Evolutionary conservation across 2,888 invertebrate genomes (phyloP).

Genomic region (Oxycera nigricornis): DNA sequence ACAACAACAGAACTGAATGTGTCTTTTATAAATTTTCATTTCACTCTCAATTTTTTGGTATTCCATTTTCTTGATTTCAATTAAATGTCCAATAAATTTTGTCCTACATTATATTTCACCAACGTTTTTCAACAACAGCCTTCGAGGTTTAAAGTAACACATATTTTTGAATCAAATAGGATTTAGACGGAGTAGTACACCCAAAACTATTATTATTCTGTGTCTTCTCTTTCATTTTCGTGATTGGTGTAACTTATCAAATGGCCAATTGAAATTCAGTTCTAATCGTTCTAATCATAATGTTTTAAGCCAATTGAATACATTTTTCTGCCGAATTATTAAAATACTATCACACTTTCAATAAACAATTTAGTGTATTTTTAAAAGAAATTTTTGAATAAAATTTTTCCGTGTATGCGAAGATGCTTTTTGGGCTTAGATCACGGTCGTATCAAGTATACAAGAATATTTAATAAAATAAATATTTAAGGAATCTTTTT

Average conservation of each 20-base stretch:
- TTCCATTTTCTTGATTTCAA: background rate
- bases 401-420: constrained; percentile 11
- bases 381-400: constrained; percentile 42
- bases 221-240: background rate
- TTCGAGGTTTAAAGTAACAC: constrained; percentile 2
- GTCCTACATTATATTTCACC: constrained; percentile 19
- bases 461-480: background rate
- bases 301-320: constrained; percentile 23
- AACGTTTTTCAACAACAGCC: constrained; percentile 33
- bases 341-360: background rate
- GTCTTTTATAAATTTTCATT: background rate
- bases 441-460: constrained; percentile 49
- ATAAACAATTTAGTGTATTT: constrained; percentile 29
- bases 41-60: background rate
- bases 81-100: background rate
- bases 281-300: constrained; percentile 43
- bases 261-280: constrained; percentile 43
- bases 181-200: background rate
- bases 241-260: background rate
- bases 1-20: constrained; percentile 51
- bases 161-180: constrained; percentile 8
- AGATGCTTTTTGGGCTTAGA: constrained; percentile 47
- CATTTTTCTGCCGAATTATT: constrained; percentile 24
- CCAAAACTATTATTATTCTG: background rate
- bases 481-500: background rate